Evolutionary conservation across 2,797 vertebrate species (phyloP), one percentile per base, ranked within the genome.

Genomic region (Ambastaia sidthimunki): DNA sequence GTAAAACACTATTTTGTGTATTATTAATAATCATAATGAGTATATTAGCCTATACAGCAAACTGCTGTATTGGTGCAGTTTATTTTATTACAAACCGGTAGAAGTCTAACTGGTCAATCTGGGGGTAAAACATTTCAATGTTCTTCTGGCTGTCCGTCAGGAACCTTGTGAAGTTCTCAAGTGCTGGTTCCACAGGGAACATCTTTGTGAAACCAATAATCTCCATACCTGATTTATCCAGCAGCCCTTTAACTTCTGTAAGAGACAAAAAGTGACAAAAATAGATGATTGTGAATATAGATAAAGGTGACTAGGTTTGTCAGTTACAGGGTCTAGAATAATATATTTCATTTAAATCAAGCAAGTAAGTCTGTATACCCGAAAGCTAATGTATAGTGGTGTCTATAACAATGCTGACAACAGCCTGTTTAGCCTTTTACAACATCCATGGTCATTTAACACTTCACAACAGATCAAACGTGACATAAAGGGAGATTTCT

Each of bases 101-200:
- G 75, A 96, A 96, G 85, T 98, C 96, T 0, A 96, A 92, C 59
- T 96, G 94, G 84, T 98, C 96, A 3, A 98, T 81, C 80, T 93
- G 71, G 2, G 95, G 94, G 82, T 96, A 95, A 86, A 88, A 91
- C 0, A 90, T 84, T 74, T 95, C 92, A 16, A 98, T 87, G 0
- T 91, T 90, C 4, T 89, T 89, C 87, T 98, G 95, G 21, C 88
- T 83, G 13, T 94, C 47, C n/a, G 86, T 93, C 62, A 99, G 89
- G 85, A 94, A 94, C 67, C 76, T 15, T 0, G 89, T 93, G 85
- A 97, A 92, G 88, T 94, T 93, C 66, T 83, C 85, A 74, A 98
- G 76, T 7, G 93, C 89, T 2, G 92, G 41, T 87, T 96, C 90
- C 71, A 99, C 88, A 7, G 96, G 94, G 55, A 97, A 90, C 0